These are phyloP conservation scores for Salvelinus namaycush DNA, from an alignment of 2,113 vertebrate species.

Conservation along the genomic window DNA sequence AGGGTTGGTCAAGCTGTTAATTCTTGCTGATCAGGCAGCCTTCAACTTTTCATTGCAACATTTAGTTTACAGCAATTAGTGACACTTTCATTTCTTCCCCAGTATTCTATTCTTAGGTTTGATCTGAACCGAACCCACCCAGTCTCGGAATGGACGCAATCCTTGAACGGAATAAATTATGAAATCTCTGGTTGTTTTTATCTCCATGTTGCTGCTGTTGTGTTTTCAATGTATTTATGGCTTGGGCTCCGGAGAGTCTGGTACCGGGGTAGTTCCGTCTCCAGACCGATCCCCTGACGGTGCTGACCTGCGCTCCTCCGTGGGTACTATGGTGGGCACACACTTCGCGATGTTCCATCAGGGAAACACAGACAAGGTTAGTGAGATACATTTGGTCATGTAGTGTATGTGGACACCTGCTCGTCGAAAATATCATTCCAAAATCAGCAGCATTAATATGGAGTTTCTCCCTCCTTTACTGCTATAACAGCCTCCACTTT, in stretches of 20 bases:
- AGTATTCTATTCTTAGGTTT: no score
- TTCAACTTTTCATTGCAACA: no score
- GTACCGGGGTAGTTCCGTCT: not conserved
- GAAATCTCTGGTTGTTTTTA: not conserved
- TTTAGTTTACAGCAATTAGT: no score
- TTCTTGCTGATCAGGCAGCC: no score
- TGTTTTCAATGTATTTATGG: not conserved
- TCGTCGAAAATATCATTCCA: no score
- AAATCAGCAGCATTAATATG: no score
- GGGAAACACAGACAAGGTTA: constrained; percentile 50
- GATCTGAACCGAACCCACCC: no score
- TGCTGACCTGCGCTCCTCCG: not conserved
- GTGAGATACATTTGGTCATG: constrained; percentile 20
- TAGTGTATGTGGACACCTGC: no score
- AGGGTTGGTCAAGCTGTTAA: no score
- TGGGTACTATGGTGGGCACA: not conserved
- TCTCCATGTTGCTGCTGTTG: constrained; percentile 17
- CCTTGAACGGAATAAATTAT: constrained; percentile 44
- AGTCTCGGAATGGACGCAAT: constrained; percentile 38
- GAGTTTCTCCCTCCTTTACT: no score
- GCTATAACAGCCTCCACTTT: no score
- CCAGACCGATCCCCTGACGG: constrained; percentile 8
- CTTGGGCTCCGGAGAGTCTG: constrained; percentile 7
- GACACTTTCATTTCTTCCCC: no score
- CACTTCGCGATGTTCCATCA: constrained; percentile 10